phyloP scores from a whole-genome alignment of 1,140 invertebrate genomes.

The Harlomillsia oculata region DNA sequence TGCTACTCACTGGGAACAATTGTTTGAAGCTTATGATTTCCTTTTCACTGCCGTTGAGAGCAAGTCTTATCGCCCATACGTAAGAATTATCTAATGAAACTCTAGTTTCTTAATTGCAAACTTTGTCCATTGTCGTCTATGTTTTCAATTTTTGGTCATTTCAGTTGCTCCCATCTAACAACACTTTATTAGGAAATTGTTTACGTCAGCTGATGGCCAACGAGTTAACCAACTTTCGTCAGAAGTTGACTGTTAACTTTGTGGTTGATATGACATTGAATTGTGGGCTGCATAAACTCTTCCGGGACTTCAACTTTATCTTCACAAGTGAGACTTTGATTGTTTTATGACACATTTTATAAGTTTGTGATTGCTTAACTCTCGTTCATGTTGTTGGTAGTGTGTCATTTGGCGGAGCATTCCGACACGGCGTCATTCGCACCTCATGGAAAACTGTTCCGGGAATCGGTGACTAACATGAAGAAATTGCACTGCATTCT shows the following conservation, averaged over 20 bases:
- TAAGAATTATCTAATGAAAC: conserved; percentile 16
- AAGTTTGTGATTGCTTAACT: neutral
- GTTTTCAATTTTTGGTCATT: conserved; percentile 8
- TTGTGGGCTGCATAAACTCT: conserved; percentile 30
- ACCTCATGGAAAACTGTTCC: neutral
- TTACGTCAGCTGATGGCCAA: conserved; percentile 1
- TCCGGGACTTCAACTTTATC: conserved; percentile 28
- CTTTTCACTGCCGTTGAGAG: conserved; percentile 19
- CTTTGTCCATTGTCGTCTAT: too few species aligned
- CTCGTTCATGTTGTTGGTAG: conserved; percentile 14
- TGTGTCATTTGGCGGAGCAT: conserved; percentile 26
- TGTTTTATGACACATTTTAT: neutral
- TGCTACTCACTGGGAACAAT: neutral
- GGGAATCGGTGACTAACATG: conserved; percentile 9
- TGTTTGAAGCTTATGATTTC: conserved; percentile 19
- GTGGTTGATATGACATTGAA: conserved; percentile 25
- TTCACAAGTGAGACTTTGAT: conserved; percentile 21
- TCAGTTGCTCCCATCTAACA: conserved; percentile 27
- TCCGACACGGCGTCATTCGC: conserved; percentile 3
- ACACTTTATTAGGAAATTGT: neutral
- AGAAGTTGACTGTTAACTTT: neutral
- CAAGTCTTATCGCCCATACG: conserved; percentile 29
- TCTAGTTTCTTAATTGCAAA: conserved; percentile 1
- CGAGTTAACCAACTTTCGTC: conserved; percentile 6
- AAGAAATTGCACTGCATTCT: conserved; percentile 32